Conservation (phyloP, 1,140 invertebrate species). For the Drosophila ficusphila region DNA sequence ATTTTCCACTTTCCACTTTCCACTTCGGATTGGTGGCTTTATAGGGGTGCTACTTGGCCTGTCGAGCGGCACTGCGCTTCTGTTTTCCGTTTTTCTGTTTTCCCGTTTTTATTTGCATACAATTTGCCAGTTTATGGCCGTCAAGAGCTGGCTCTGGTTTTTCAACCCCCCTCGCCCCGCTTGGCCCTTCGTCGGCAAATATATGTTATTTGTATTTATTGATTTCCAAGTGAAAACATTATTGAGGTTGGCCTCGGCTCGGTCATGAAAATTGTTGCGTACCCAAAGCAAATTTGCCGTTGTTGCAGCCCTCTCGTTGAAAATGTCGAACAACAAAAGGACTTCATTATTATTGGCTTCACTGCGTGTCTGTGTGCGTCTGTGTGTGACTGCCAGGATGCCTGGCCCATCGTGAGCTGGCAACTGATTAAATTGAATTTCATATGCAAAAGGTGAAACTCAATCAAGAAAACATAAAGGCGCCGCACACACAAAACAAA, state of each 20-base stretch:
- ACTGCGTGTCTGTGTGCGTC: slow-evolving; percentile 33
- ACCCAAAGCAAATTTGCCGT: slow-evolving; percentile 62
- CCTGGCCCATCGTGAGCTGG: slow-evolving; percentile 51
- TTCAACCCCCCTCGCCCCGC: background rate
- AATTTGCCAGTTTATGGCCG: slow-evolving; percentile 75
- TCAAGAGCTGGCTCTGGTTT: slow-evolving; percentile 46
- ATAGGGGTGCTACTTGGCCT: slow-evolving; percentile 4
- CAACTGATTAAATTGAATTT: slow-evolving; percentile 82
- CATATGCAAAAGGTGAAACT: slow-evolving; percentile 82
- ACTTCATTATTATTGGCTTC: slow-evolving; percentile 81
- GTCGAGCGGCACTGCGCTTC: slow-evolving; percentile 61
- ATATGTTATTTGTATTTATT: slow-evolving; percentile 81
- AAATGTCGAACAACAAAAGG: slow-evolving; percentile 77
- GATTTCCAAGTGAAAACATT: slow-evolving; percentile 81
- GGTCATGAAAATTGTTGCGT: slow-evolving; percentile 37
- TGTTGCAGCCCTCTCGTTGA: slow-evolving; percentile 30
- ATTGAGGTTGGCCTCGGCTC: slow-evolving; percentile 65
- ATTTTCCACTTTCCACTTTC: background rate
- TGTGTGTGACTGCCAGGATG: slow-evolving; percentile 19
- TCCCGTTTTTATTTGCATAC: slow-evolving; percentile 74
- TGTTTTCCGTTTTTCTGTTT: slow-evolving; percentile 37
- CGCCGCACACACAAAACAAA: slow-evolving; percentile 2
- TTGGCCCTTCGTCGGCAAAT: slow-evolving; percentile 23
- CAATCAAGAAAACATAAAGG: slow-evolving; percentile 82
- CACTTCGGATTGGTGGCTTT: background rate